Base-by-base conservation (phyloP, 2,797 vertebrate genomes). In the Malurus leucopterus region DNA sequence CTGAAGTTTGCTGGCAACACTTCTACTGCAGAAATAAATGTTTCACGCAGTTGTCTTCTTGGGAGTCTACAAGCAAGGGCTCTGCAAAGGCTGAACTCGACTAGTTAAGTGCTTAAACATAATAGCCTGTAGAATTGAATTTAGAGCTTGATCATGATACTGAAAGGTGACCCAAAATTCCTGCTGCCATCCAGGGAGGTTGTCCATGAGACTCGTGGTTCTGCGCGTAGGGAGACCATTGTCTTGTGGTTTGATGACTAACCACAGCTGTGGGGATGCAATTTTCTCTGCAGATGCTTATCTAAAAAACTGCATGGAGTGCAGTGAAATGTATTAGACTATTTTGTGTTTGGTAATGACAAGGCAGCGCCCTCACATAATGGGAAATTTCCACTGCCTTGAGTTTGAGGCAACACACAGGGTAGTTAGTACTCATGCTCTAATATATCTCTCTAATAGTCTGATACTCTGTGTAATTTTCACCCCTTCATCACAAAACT, bases 231-330 rank as follows among this genome's bases (percentile, higher is more conserved):
- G 43, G 67, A 76, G 8, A 47, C 44, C 20, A 0, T 11, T 85
- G 55, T 38, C n/a, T 93, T 73, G 29, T 3, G 55, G 76, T 72
- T 64, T 72, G 92, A 74, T 92, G 90, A 92, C 93, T 92, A 93
- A 91, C 69, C 20, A 5, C 89, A 91, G 67, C 92, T 92, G 84
- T 61, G 64, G 73, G 75, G 81, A 87, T 86, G 86, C 65, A 86
- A 58, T 94, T 87, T 92, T 80, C 83, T 91, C 90, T 81, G 69
- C 82, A 92, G 89, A 91, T 83, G 46, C 87, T 90, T 91, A 85
- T 93, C 82, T 86, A 76, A 78, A 91, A 64, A 91, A 53, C 76
- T 89, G 49, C 76, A 44, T 49, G 67, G 77, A 91, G 72, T 27
- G 43, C 80, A 90, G 49, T 54, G 87, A 95, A 90, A 94, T 58